These are phyloP conservation scores for Oriolus oriolus DNA, from an alignment of 2,113 vertebrate species.

Conservation along the genomic window DNA sequence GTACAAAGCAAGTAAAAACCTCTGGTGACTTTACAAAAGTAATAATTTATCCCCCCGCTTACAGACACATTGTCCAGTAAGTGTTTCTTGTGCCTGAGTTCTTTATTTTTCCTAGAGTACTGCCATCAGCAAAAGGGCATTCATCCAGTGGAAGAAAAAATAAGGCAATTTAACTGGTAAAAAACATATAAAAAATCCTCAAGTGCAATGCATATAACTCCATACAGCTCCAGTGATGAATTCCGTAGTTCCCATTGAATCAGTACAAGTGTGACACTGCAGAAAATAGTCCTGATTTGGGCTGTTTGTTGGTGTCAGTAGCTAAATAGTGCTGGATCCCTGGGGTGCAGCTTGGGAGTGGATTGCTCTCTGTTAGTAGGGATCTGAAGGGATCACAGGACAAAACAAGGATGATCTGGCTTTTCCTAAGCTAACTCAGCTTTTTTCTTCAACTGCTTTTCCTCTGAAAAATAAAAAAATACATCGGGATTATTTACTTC, in stretches of 20 bases:
- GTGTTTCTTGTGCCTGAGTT: background rate
- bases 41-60: background rate
- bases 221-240: background rate
- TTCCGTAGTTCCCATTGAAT: background rate
- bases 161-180: background rate
- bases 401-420: background rate
- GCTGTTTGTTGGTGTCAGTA: background rate
- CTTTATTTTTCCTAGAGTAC: background rate
- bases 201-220: background rate
- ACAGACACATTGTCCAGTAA: slow-evolving; percentile 1
- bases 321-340: background rate
- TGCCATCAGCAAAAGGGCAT: background rate
- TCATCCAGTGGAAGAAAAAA: background rate
- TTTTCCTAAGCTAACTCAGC: background rate
- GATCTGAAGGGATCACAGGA: background rate
- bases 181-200: background rate
- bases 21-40: slow-evolving; percentile 7
- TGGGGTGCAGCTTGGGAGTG: background rate
- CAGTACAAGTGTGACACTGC: background rate
- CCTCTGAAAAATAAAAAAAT: background rate
- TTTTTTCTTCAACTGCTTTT: background rate
- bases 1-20: background rate
- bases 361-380: accelerated
- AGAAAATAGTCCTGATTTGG: background rate
- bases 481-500: background rate